Evolutionary conservation across 2,797 vertebrate species (phyloP), one percentile per base, ranked within the genome.

Genomic region (Poecilia velifera): DNA sequence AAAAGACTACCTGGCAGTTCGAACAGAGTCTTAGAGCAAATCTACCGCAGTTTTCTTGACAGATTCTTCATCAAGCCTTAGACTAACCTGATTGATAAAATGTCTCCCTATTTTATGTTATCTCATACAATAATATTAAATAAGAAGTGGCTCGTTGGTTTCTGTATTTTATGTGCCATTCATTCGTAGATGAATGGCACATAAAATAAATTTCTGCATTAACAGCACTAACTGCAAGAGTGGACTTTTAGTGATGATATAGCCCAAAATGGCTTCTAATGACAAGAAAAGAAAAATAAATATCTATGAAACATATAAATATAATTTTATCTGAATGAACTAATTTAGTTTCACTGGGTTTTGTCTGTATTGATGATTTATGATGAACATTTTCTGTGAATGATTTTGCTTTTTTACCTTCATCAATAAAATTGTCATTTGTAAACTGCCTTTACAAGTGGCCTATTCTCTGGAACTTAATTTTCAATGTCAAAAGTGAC

Each of bases 1-100:
- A 76, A 70, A 70, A 76, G 74, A 12, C 55, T 62, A 22, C n/a
- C 53, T 76, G 41, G 74, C 43, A 45, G 41, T 46, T 45, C 43
- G 3, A 76, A 57, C 55, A 62, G 55, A 76, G 55, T 75, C 25
- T 31, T 31, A 59, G 25, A 45, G 36, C 31, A 55, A 74, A 20
- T 43, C 36, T 74, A 34, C 28, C 0, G 22, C 51, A 41, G 34
- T 43, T 28, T 41, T 57, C 36, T 25, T 28, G 51, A 18, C 73
- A 57, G 47, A 13, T 41, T 28, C 73, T 74, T 39, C 22, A 25
- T 73, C 16, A 66, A 20, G 34, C 31, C 16, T 64, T 39, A 39
- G 16, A 10, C 34, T 9, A 66, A 66, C 34, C 62, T 36, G 62
- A 39, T 4, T 66, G 16, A 66, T 16, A 28, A 34, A 28, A 31